Conservation (phyloP, 2,797 vertebrate genomes). For the Cyprinodon diabolis region DNA sequence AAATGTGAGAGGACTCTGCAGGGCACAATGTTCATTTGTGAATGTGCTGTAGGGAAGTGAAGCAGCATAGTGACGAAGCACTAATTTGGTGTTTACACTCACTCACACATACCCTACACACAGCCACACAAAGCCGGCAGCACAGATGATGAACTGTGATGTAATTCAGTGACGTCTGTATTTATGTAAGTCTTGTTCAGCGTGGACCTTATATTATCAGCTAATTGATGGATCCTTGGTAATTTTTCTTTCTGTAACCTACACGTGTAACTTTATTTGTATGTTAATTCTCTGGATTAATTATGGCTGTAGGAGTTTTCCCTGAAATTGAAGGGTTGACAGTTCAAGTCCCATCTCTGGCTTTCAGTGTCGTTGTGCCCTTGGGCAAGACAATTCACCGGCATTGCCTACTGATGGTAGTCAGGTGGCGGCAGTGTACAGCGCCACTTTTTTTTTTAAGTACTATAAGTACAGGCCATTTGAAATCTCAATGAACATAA, state of each 20-base stretch:
- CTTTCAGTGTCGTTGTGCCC: too few relatives aligned
- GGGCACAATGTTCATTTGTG: not conserved
- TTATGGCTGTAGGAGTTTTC: not conserved
- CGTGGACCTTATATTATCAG: conserved; percentile 59
- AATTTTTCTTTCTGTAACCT: conserved; percentile 10
- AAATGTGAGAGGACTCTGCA: conserved; percentile 1
- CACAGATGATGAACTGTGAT: conserved; percentile 65
- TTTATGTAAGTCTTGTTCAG: conserved; percentile 72
- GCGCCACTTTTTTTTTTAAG: too few relatives aligned
- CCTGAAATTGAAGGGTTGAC: too few relatives aligned
- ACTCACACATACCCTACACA: conserved; percentile 25
- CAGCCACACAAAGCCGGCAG: conserved; percentile 36
- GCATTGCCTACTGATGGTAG: too few relatives aligned
- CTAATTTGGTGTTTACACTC: conserved; percentile 44
- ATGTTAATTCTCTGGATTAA: not conserved
- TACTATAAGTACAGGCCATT: too few relatives aligned
- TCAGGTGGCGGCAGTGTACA: too few relatives aligned
- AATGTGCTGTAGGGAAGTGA: conserved; percentile 1
- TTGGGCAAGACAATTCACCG: too few relatives aligned
- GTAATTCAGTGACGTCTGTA: conserved; percentile 68
- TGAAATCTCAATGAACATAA: not conserved
- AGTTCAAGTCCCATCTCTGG: too few relatives aligned
- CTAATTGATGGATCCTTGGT: conserved; percentile 65
- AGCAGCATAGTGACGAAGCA: conserved; percentile 29
- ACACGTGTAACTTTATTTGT: conserved; percentile 20